phyloP scores from a whole-genome alignment of 1,140 invertebrate genomes.

The Lepidostoma basale region DNA sequence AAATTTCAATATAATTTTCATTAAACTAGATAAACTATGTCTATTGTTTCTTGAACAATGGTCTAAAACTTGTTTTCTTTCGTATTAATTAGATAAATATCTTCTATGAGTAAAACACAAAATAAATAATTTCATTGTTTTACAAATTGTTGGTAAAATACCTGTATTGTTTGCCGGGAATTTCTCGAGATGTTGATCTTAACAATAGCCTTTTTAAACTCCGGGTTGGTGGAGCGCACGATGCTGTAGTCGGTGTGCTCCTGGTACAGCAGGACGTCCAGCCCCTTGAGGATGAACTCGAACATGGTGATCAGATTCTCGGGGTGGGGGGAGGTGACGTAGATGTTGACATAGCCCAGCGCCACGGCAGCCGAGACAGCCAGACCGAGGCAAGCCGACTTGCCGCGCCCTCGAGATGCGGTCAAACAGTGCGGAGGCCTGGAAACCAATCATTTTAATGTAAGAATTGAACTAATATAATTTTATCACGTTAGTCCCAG shows the following conservation, averaged over 20 bases:
- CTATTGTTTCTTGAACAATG: no score
- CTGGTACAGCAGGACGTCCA: constrained; percentile 94
- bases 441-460: no score
- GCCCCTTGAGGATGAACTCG: constrained; percentile 96
- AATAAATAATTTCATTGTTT: no score
- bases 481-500: no score
- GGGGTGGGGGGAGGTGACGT: constrained; percentile 96
- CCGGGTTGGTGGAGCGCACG: constrained; percentile 94
- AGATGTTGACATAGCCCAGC: constrained; percentile 96
- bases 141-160: no score
- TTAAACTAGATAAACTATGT: no score
- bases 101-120: no score
- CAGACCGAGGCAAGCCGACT: constrained; percentile 97
- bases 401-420: constrained; percentile 94
- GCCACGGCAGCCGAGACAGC: constrained; percentile 85
- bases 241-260: constrained; percentile 97
- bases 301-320: constrained; percentile 99
- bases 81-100: no score
- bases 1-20: no score
- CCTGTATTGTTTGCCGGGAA: constrained; percentile 96
- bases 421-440: constrained; percentile 93
- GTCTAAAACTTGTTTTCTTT: no score
- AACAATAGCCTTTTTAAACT: constrained; percentile 96
- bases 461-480: no score
- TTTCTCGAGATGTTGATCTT: constrained; percentile 90